Base-by-base conservation (phyloP, 2,888 invertebrate genomes). In the Exephanes ischioxanthus region DNA sequence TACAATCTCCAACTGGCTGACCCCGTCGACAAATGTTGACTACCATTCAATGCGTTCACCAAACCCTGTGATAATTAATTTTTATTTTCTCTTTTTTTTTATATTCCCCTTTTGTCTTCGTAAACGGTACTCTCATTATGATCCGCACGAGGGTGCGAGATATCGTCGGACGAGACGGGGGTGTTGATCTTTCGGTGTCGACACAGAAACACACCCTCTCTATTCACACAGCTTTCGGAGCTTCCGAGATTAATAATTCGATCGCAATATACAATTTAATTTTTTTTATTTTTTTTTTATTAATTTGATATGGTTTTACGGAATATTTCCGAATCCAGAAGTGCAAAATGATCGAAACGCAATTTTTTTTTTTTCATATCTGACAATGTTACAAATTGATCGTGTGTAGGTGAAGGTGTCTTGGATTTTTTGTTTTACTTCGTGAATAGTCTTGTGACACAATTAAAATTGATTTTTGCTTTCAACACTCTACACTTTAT, bases 281-380 rank as follows among this genome's bases (percentile, higher is more conserved):
- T 41, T 73, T 73, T 41, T 51, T 33, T 68, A 67, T 41, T 63
- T 70, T 77, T 66, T 63, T 61, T 73, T 77, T n/a, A 73, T 80
- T 80, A 80, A 77, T 80, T 83, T 83, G 85, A 86, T 86, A 86
- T 86, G 85, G 67, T 70, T 80, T 63, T 67, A 37, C 76, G 76
- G 72, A 80, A 67, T 72, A 58, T 48, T 72, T 26, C 48, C 48
- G 55, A 45, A 84, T 77, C 55, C 76, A 66, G 53, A 73, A 55
- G 78, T 85, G 77, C 85, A 79, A 75, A 79, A 51, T 78, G 41
- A 68, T 81, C 67, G 75, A 53, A 73, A 70, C 45, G 45, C 33
- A 78, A 72, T 26, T 26, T 58, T 58, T 58, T 58, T 58, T 22
- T 58, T 70, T 63, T 55, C 30, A 58, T 77, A 53, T 75, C 75